Evolutionary conservation across 2,797 vertebrate genomes (phyloP).

Genomic region (Dipus sagitta): DNA sequence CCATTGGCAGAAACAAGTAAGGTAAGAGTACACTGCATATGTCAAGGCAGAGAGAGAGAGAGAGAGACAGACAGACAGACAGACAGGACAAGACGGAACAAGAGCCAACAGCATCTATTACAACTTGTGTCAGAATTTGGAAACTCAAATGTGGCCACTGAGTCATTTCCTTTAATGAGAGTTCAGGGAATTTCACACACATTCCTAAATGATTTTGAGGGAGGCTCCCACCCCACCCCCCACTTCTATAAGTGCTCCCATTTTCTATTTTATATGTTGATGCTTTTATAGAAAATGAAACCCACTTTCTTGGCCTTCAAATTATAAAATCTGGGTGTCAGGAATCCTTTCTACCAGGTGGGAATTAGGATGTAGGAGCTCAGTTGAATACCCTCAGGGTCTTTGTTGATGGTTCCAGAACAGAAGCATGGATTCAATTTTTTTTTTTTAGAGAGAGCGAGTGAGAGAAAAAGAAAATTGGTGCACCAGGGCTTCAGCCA

Average conservation of each 20-base stretch:
- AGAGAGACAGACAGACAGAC: no score
- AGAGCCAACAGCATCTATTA: not conserved
- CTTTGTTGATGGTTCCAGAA: constrained; percentile 25
- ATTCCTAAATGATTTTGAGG: not conserved
- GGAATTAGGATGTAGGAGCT: not conserved
- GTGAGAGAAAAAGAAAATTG: no score
- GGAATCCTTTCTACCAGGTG: constrained; percentile 39
- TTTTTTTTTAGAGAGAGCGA: no score
- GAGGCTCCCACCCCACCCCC: not conserved
- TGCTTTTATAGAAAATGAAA: not conserved
- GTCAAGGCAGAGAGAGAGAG: not conserved
- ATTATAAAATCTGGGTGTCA: constrained; percentile 35
- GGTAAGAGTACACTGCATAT: not conserved
- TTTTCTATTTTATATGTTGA: constrained; percentile 29
- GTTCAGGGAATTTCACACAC: not conserved
- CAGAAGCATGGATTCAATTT: constrained; percentile 11
- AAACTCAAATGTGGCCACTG: not conserved
- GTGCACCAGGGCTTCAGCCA: no score
- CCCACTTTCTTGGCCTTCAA: constrained; percentile 30
- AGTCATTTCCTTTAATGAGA: not conserved
- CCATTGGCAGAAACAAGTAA: not conserved
- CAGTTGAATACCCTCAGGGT: not conserved
- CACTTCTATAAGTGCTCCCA: not conserved
- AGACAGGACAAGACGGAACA: not conserved
- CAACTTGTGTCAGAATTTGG: not conserved